Evolutionary conservation across 2,797 vertebrate species (phyloP).

Genomic region (Pachyuromys duprasi): DNA sequence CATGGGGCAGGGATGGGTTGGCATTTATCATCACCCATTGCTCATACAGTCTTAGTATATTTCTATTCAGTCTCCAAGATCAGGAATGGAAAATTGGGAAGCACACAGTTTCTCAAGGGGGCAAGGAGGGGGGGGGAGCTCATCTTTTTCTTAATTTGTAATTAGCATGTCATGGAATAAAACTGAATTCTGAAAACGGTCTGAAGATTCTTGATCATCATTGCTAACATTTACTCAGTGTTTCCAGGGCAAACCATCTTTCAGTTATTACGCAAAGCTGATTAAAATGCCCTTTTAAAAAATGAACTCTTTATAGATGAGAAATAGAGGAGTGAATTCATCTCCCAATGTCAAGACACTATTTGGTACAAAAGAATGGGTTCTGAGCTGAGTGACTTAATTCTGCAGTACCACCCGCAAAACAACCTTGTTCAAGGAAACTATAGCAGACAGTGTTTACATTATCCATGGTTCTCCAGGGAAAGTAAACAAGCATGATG

Average conservation of each 20-base stretch:
- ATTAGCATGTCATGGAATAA: slow-evolving; percentile 21
- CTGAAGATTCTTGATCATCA: slow-evolving; percentile 9
- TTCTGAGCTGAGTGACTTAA: background rate
- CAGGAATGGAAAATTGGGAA: background rate
- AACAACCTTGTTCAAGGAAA: background rate
- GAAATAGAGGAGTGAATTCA: background rate
- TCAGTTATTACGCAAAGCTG: background rate
- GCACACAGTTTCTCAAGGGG: background rate
- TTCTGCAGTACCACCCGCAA: background rate
- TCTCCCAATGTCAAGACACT: background rate
- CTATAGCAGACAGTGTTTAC: rapidly evolving
- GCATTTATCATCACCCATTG: background rate
- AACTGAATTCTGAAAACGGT: slow-evolving; percentile 20
- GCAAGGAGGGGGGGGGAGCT: background rate
- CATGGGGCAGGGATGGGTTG: background rate
- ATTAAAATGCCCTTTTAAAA: background rate
- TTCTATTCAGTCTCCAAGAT: background rate
- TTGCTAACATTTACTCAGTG: slow-evolving; percentile 21
- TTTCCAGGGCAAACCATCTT: slow-evolving; percentile 3
- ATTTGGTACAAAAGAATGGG: background rate
- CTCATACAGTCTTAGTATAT: background rate
- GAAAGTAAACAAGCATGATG: background rate
- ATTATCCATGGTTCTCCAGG: background rate
- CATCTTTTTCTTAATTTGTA: slow-evolving; percentile 39
- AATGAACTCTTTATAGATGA: background rate